These are phyloP conservation scores for Dolichotis patagonum DNA, from an alignment of 2,113 vertebrate species.

Conservation along the genomic window DNA sequence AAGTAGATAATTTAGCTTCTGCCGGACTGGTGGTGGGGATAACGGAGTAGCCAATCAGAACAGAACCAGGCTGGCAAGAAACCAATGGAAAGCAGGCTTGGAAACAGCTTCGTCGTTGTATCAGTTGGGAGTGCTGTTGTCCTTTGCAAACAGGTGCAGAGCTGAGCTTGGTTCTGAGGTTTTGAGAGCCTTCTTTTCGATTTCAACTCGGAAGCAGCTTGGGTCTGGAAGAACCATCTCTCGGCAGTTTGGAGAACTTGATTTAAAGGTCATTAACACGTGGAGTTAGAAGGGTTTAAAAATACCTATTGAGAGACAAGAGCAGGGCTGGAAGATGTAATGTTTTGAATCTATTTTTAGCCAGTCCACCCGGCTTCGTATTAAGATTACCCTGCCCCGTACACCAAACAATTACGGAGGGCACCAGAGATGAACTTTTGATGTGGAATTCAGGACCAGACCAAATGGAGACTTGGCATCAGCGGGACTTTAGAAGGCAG, in stretches of 20 bases:
- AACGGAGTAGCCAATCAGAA: slow-evolving; percentile 76
- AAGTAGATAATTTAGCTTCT: slow-evolving; percentile 1
- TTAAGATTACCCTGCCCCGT: neutral
- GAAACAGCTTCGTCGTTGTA: neutral
- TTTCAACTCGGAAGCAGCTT: slow-evolving; percentile 6
- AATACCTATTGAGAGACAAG: neutral
- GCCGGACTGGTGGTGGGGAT: slow-evolving; percentile 51
- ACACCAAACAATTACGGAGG: neutral
- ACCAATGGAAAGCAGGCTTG: slow-evolving; percentile 71
- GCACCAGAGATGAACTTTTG: neutral
- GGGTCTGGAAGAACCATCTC: neutral
- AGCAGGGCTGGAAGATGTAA: neutral
- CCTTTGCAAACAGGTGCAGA: neutral
- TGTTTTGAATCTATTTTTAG: neutral
- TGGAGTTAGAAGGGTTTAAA: neutral
- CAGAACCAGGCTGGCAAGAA: slow-evolving; percentile 27
- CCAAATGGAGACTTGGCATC: too few relatives aligned
- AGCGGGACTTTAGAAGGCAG: too few relatives aligned
- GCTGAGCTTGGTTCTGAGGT: neutral
- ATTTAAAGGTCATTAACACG: neutral
- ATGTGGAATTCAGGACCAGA: too few relatives aligned
- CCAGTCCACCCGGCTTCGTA: neutral
- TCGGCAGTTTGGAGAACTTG: slow-evolving; percentile 11
- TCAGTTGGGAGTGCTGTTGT: slow-evolving; percentile 59
- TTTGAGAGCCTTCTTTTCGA: slow-evolving; percentile 29